Conservation (phyloP, 1,140 invertebrate species). For the Calliphora vicina region DNA sequence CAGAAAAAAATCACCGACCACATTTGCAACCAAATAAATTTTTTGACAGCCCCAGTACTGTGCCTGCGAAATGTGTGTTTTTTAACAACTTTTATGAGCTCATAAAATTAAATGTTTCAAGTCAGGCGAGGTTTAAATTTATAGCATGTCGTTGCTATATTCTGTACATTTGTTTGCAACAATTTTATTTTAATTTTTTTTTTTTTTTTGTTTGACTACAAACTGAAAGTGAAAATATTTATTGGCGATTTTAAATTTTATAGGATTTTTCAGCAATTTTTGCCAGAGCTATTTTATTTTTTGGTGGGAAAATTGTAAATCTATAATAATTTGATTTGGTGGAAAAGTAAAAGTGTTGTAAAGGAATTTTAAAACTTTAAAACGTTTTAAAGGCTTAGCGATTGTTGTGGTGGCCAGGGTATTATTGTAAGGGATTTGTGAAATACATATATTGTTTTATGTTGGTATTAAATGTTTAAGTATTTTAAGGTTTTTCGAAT, state of each 20-base stretch:
- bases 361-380: too few relatives aligned
- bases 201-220: background rate
- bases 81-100: conserved; percentile 34
- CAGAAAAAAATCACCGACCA: too few relatives aligned
- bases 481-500: too few relatives aligned
- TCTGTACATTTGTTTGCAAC: background rate
- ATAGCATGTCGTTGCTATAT: conserved; percentile 13
- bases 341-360: background rate
- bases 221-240: conserved; percentile 35
- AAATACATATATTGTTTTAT: too few relatives aligned
- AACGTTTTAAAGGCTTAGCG: too few relatives aligned
- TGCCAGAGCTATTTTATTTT: too few relatives aligned
- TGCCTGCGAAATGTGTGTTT: background rate
- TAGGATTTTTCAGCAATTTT: too few relatives aligned
- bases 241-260: background rate
- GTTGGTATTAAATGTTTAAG: too few relatives aligned
- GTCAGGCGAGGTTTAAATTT: conserved; percentile 30
- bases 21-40: too few relatives aligned
- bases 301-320: background rate
- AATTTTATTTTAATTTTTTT: background rate
- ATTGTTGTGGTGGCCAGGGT: too few relatives aligned
- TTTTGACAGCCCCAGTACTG: background rate
- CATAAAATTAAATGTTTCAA: conserved; percentile 33
- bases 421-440: too few relatives aligned
- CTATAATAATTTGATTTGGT: background rate